A percentile compares a stretch with the other conserved stretches of the same genome.
Evolutionary conservation across 1,140 invertebrate genomes (phyloP).

Genomic region (Drosophila azteca): DNA sequence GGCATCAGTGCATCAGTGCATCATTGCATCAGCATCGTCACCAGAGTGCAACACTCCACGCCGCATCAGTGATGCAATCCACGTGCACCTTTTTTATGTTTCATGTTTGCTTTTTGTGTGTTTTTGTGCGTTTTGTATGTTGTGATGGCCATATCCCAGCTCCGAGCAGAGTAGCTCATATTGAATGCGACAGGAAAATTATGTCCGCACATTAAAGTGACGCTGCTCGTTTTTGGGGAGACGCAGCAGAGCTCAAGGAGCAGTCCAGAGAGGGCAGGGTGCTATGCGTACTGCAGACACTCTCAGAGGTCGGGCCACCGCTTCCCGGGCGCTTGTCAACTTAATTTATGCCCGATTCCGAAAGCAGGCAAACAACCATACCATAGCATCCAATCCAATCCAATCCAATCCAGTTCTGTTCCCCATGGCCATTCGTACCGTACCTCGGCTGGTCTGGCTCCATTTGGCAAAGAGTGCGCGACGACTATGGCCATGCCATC

Average conservation of each 20-base stretch:
- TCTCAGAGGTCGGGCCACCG: constrained; percentile 27
- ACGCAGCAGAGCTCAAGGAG: constrained; percentile 2
- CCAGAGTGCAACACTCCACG: constrained; percentile 43
- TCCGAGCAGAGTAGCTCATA: constrained; percentile 41
- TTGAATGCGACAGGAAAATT: constrained; percentile 81
- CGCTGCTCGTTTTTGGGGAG: constrained; percentile 50
- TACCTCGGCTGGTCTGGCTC: constrained; percentile 19
- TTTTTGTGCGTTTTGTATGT: constrained; percentile 1
- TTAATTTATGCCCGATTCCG: constrained; percentile 78
- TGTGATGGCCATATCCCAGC: constrained; percentile 1
- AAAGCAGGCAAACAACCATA: constrained; percentile 39
- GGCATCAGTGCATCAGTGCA: not conserved
- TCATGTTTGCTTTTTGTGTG: constrained; percentile 49
- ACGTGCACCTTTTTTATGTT: constrained; percentile 74
- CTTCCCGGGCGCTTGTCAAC: constrained; percentile 64
- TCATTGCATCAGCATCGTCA: constrained; percentile 47
- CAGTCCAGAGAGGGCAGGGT: constrained; percentile 8
- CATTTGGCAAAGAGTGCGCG: constrained; percentile 67
- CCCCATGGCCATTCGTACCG: not conserved
- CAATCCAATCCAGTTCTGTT: not conserved
- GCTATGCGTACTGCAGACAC: constrained; percentile 41
- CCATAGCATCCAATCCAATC: not conserved
- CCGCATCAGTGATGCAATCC: constrained; percentile 73
- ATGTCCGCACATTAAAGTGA: constrained; percentile 80
- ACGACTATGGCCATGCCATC: constrained; percentile 49